Percentiles rank a stretch among this genome's conserved stretches.
Evolutionary conservation across 2,797 vertebrate genomes (phyloP).

Genomic region (Tarsius wallacei): DNA sequence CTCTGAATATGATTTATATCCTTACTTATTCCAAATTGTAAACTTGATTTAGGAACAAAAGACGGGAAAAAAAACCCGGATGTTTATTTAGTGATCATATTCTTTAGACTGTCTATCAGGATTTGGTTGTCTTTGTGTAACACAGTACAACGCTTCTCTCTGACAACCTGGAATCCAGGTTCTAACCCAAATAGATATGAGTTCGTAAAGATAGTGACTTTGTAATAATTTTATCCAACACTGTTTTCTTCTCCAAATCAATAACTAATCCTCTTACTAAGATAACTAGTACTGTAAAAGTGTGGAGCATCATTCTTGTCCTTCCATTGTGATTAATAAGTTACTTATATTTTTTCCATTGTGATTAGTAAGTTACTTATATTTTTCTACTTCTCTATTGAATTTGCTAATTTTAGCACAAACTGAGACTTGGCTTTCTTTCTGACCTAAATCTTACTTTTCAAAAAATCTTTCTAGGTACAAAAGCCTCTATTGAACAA

Average conservation of each 20-base stretch:
- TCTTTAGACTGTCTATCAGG: neutral
- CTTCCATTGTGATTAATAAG: neutral
- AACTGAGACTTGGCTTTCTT: slow-evolving; percentile 11
- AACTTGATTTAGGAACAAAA: neutral
- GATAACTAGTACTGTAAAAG: neutral
- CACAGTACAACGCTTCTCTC: neutral
- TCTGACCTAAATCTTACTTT: slow-evolving; percentile 24
- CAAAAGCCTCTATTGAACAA: slow-evolving; percentile 28
- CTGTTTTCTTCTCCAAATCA: neutral
- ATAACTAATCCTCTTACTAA: neutral
- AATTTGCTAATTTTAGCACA: slow-evolving; percentile 48
- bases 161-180: neutral
- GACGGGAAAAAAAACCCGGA: slow-evolving; percentile 4
- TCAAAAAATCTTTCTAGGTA: slow-evolving; percentile 23
- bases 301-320: neutral
- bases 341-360: neutral
- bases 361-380: neutral
- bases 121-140: neutral
- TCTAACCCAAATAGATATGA: neutral
- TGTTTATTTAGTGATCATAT: neutral
- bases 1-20: slow-evolving; percentile 27
- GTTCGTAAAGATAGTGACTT: neutral
- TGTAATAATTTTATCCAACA: slow-evolving; percentile 17
- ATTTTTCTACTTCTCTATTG: slow-evolving; percentile 3
- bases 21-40: neutral